Evolutionary conservation across 2,888 invertebrate species (phyloP).

Genomic region (Gerris lacustris): DNA sequence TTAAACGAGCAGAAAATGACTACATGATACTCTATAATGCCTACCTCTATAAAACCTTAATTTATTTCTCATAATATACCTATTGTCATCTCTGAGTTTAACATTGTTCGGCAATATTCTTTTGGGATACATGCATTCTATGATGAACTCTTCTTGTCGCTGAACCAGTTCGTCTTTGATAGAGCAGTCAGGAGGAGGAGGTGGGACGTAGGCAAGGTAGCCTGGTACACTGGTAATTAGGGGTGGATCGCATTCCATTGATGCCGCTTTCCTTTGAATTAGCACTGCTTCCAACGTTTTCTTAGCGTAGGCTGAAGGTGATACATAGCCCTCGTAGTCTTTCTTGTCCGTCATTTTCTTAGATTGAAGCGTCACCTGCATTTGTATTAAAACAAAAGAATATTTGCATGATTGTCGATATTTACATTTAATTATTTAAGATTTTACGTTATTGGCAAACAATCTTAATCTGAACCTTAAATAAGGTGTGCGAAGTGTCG

Average conservation of each 20-base stretch:
- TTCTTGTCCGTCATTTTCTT: not conserved
- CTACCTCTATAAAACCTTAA: not conserved
- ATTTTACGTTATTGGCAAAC: too few species aligned
- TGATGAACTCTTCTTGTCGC: conserved; percentile 24
- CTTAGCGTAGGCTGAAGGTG: not conserved
- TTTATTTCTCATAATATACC: not conserved
- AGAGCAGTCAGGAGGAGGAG: conserved; percentile 12
- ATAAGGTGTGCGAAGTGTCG: too few species aligned
- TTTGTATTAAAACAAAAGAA: not conserved
- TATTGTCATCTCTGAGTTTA: not conserved
- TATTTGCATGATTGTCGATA: too few species aligned
- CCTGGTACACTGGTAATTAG: conserved; percentile 2
- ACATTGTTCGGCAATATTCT: conserved; percentile 15
- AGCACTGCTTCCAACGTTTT: not conserved
- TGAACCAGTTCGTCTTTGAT: conserved; percentile 18
- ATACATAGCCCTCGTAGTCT: not conserved
- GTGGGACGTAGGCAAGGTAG: not conserved
- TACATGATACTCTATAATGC: too few species aligned
- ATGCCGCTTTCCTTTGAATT: not conserved
- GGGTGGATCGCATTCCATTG: conserved; percentile 10
- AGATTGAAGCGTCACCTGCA: not conserved
- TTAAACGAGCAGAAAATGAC: too few species aligned
- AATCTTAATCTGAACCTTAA: too few species aligned
- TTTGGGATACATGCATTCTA: conserved; percentile 21
- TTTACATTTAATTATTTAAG: too few species aligned